phyloP scores from a whole-genome alignment of 1,140 invertebrate genomes.

The Formica exsecta region DNA sequence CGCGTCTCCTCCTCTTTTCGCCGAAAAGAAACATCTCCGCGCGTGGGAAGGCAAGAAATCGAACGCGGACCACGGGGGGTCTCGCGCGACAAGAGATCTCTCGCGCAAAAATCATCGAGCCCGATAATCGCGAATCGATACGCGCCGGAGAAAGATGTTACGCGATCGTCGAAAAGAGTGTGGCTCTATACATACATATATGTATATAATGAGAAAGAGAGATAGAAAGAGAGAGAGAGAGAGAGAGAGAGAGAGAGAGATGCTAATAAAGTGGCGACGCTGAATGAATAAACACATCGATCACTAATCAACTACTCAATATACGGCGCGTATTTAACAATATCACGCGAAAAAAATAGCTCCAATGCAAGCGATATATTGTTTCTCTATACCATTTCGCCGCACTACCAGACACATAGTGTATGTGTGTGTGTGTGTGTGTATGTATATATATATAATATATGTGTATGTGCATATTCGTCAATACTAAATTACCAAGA shows the following conservation, averaged over 20 bases:
- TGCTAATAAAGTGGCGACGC: slow-evolving; percentile 48
- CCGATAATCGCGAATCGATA: not conserved
- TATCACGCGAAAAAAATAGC: slow-evolving; percentile 62
- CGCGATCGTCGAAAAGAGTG: slow-evolving; percentile 33
- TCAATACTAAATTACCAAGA: slow-evolving; percentile 65
- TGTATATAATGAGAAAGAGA: slow-evolving; percentile 24
- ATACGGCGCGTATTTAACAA: slow-evolving; percentile 49
- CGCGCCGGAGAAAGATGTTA: not conserved
- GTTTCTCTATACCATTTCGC: slow-evolving; percentile 62
- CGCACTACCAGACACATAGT: slow-evolving; percentile 66
- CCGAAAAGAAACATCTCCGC: slow-evolving; percentile 40
- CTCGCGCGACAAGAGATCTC: not conserved
- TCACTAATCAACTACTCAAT: slow-evolving; percentile 67
- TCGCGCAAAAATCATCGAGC: slow-evolving; percentile 19
- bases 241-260: slow-evolving; percentile 24
- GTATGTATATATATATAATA: not conserved
- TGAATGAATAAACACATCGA: slow-evolving; percentile 58
- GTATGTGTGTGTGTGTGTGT: slow-evolving; percentile 22
- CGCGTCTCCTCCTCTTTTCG: slow-evolving; percentile 62
- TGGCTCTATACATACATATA: slow-evolving; percentile 49
- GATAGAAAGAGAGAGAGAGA: not conserved
- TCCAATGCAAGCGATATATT: slow-evolving; percentile 73
- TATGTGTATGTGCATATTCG: slow-evolving; percentile 16
- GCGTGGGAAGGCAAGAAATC: not conserved
- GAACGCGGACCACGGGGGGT: not conserved